Evolutionary conservation across 2,888 invertebrate genomes (phyloP), one percentile per base, ranked within the genome.

Genomic region (Ferdinandea cuprea): DNA sequence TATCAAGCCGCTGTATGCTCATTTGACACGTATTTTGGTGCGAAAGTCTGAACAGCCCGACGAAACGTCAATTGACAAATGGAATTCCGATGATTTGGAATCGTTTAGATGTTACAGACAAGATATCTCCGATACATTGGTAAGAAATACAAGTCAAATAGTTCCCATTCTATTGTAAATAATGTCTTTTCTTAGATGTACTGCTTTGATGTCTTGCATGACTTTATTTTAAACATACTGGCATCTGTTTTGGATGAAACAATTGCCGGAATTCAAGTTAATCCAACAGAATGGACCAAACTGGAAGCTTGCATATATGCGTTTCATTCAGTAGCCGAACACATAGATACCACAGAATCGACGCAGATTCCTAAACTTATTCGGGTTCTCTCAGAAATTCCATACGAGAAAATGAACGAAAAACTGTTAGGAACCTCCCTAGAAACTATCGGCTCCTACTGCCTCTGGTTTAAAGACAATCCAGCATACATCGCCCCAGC

Each of bases 31-130:
- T 80, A 93, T 96, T 40, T 91, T 98, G 74, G 92, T 98, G 21
- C 92, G 93, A 58, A 98, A 98, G 91, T 95, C 96, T 0, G 95
- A 95, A 88, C 94, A 95, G 85, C 96, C 97, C 0, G 90, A 91
- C 30, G 93, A 93, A 65, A 91, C 90, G 6, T 91, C 93, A 0
- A 93, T 93, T 52, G 92, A 93, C 5, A 89, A 89, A 52, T 93
- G 95, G 92, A 93, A 94, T 3, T 92, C 93, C 28, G 97, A 98
- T 85, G 98, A 98, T 88, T 93, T 94, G 77, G 98, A 98, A 90
- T 92, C 95, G 54, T 94, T 98, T 88, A 92, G 98, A 9, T 97
- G 97, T 90, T 96, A 96, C 88, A 92, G 97, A 73, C 96, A 97
- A 90, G 97, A 97, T 87, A 95, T 96, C 71, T 94, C 95, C 0